Evolutionary conservation across 2,113 vertebrate species (phyloP), one percentile per base, ranked within the genome.

Genomic region (Synchiropus splendidus): DNA sequence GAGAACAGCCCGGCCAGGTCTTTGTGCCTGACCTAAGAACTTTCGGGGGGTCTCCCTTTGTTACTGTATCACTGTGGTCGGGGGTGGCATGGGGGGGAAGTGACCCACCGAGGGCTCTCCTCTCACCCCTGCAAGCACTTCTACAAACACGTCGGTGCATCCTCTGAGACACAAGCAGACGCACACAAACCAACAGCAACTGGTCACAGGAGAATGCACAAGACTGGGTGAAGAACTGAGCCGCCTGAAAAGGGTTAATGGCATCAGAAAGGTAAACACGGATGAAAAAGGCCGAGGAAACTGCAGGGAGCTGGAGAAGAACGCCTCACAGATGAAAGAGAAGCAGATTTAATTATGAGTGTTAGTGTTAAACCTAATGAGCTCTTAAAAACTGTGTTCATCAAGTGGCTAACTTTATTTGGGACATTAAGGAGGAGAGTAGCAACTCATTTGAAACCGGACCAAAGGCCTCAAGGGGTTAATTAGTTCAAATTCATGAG

Each of bases 41-140:
- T 51, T 66, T 50, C 21, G 10, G 67, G 71, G 69, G 66, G 55
- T 65, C 57, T 39, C 44, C 77, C 53, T 69, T 83, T 84, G 82
- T 84, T 74, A 80, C 73, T 82, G 79, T 83, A 82, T 82, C 55
- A 57, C 58, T 60, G 54, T 61, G 69, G 42, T 42, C 17, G 36
- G 47, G 74, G 81, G 58, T 11, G 44, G 2, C 2, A 13, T 68
- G 9, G 42, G 49, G 78, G 76, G 63, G 54, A 17, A 17, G 36
- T 86, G 77, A 86, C 80, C 67, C 82, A 80, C 68, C 42, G 71
- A 77, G 67, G 31, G 74, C 67, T 55, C 65, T 68, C 77, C 70
- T 54, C 68, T 78, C 83, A 85, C 78, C 82, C 61, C 74, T 64
- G 73, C 74, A 78, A 85, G 79, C 67, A 70, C 56, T 82, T 80